Evolutionary conservation across 2,113 vertebrate species (phyloP).

Genomic region (Sylvietta virens): DNA sequence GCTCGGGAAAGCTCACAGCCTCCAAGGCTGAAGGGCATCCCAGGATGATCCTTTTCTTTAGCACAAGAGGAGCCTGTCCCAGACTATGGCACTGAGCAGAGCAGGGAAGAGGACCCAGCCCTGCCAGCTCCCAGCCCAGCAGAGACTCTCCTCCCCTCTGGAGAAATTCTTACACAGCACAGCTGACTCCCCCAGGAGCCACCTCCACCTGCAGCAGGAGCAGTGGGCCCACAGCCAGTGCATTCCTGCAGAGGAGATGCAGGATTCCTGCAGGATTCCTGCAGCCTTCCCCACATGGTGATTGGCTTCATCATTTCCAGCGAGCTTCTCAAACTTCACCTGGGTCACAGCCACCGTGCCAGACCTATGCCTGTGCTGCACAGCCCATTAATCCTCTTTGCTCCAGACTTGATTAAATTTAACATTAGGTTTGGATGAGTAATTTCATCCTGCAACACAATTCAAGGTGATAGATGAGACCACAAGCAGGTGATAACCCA

Average conservation of each 20-base stretch:
- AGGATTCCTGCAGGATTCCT: neutral
- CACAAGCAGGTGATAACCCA: constrained; percentile 23
- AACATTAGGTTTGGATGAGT: constrained; percentile 67
- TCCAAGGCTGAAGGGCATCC: neutral
- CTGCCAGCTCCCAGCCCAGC: neutral
- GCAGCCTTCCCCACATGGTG: neutral
- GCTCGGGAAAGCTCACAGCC: rapidly evolving
- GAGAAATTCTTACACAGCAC: neutral
- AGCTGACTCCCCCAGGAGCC: neutral
- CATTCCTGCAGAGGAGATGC: neutral
- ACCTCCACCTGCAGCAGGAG: neutral
- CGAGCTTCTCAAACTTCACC: neutral
- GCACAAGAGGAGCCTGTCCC: neutral
- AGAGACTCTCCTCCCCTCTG: neutral
- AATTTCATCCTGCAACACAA: constrained; percentile 61
- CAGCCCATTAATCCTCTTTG: constrained; percentile 62
- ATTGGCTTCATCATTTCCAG: neutral
- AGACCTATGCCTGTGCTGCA: neutral
- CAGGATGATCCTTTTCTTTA: neutral
- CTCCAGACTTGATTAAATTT: constrained; percentile 61
- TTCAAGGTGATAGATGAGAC: constrained; percentile 64
- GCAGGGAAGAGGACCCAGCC: neutral
- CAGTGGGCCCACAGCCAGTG: neutral
- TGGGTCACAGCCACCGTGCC: neutral
- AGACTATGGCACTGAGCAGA: neutral